Conservation (phyloP, 2,797 vertebrate species). For the Erpetoichthys calabaricus region DNA sequence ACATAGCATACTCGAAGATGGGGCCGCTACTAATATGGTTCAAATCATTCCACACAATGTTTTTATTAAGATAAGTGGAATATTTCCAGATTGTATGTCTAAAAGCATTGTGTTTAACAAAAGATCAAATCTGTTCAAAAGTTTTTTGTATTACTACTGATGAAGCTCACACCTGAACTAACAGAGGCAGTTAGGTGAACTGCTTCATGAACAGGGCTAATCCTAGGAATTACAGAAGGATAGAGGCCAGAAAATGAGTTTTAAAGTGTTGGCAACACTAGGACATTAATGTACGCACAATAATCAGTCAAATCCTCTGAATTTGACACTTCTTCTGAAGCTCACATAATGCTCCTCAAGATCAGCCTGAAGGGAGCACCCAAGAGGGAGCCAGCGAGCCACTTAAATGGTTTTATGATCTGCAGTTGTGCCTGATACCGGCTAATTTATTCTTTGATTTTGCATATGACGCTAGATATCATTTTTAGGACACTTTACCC, state of each 20-base stretch:
- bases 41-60: no score
- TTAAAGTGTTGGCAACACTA: conserved; percentile 62
- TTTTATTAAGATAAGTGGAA: no score
- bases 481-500: conserved; percentile 40
- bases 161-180: not conserved
- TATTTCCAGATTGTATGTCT: no score
- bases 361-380: conserved; percentile 47
- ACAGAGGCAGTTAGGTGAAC: not conserved
- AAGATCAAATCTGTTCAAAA: no score
- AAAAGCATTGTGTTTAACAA: no score
- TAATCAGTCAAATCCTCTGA: conserved; percentile 66
- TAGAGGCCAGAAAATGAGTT: conserved; percentile 44
- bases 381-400: conserved; percentile 40
- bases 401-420: conserved; percentile 17
- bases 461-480: conserved; percentile 37
- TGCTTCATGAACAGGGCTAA: conserved; percentile 12
- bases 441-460: conserved; percentile 44
- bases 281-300: conserved; percentile 60
- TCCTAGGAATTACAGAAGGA: conserved; percentile 42
- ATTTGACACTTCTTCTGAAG: conserved; percentile 54
- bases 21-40: no score
- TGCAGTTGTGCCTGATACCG: conserved; percentile 41
- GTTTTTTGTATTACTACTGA: not conserved
- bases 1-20: no score
- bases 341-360: conserved; percentile 34